Evolutionary conservation across 2,113 vertebrate genomes (phyloP).

Genomic region (Stomatorhinus ivindoensis): DNA sequence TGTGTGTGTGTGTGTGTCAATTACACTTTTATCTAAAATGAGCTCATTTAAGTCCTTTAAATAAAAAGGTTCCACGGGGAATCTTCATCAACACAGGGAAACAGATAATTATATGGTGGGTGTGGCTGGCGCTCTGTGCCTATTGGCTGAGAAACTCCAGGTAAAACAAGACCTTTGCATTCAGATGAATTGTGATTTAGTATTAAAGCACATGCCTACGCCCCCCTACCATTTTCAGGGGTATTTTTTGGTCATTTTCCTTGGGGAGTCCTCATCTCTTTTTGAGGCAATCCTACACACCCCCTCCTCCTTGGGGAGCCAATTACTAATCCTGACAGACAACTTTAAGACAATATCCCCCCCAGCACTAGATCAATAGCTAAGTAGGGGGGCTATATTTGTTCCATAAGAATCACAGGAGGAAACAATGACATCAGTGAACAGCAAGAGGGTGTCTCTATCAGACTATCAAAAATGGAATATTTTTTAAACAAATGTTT

Average conservation of each 20-base stretch:
- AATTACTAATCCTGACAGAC: background rate
- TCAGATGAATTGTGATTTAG: background rate
- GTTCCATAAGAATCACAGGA: background rate
- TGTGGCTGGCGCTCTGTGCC: background rate
- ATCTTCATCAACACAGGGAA: background rate
- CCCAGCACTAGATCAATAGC: background rate
- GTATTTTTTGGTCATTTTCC: background rate
- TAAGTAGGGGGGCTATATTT: background rate
- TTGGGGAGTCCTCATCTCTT: background rate
- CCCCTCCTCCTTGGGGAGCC: background rate
- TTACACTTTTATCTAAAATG: background rate
- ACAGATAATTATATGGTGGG: background rate
- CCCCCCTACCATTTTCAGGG: background rate
- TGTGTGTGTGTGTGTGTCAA: background rate
- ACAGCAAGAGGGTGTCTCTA: background rate
- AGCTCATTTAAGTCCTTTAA: background rate
- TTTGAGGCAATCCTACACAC: background rate
- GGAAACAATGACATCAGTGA: background rate
- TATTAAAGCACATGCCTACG: background rate
- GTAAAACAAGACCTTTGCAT: background rate
- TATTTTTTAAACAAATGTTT: conserved; percentile 7
- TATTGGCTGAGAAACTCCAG: background rate
- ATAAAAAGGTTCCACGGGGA: background rate
- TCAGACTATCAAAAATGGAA: background rate
- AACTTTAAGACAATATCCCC: background rate